Evolutionary conservation across 2,888 invertebrate species (phyloP), one percentile per base, ranked within the genome.

Genomic region (Acleris sparsana): DNA sequence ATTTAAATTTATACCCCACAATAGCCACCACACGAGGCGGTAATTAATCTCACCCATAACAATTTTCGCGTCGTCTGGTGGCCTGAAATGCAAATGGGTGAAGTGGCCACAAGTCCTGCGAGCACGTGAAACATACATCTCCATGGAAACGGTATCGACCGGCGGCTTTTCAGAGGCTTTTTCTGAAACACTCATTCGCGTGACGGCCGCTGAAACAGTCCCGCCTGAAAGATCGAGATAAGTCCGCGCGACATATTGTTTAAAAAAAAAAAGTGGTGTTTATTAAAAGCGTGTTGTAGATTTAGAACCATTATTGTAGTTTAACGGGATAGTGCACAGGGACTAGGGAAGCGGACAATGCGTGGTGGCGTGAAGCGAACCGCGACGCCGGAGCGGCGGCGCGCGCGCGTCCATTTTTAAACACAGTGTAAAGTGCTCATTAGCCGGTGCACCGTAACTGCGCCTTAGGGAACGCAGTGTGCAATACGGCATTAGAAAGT

Each of bases 161-260:
- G 85, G 82, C 85, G 90, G 88, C 88, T 88, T 92, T 92, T 87
- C 90, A 88, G 87, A 90, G 87, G 86, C 87, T 87, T 88, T 88
- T 80, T 83, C 87, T 88, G 87, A 89, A 88, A 83, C 79, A 80
- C 78, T 78, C 87, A 84, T 80, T 89, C 87, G 90, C 90, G 91
- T 92, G 91, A 83, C 87, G 82, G 80, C 80, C 80, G 76, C 88
- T 88, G 88, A 88, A 89, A 89, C 84, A 79, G 82, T 80, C 80
- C 80, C 84, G 83, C 78, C 87, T 85, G 83, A 86, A 85, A 80
- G 77, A 82, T 83, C 83, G 79, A 83, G 83, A 84, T 83, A 74
- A 72, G 71, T 65, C 69, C 43, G 53, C 20, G 6, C 53, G 46
- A 52, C 52, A 43, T 53, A 58, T 46, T 18, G 5, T 52, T n/a